A percentile compares a stretch with the other conserved stretches of the same genome.
These are phyloP conservation scores for Neoascia interrupta DNA, from an alignment of 2,888 invertebrate species.

Conservation along the genomic window DNA sequence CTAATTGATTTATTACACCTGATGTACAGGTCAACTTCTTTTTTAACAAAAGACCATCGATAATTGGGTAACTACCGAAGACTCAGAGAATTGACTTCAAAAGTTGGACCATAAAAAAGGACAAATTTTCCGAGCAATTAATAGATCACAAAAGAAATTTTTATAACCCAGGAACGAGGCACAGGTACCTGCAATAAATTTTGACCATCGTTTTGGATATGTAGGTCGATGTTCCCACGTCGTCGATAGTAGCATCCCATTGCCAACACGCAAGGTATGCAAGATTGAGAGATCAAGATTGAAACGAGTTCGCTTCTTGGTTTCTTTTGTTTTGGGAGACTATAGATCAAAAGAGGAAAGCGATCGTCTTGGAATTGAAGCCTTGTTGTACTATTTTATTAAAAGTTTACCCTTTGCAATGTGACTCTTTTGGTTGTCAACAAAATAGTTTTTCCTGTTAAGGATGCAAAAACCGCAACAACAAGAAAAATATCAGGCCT, in stretches of 20 bases:
- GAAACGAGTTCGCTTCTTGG: slow-evolving; percentile 2
- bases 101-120: slow-evolving; percentile 30
- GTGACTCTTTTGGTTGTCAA: too few species aligned
- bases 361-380: neutral
- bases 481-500: too few species aligned
- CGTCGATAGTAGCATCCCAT: neutral
- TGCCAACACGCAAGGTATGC: slow-evolving; percentile 17
- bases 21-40: slow-evolving; percentile 36
- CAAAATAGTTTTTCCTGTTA: too few species aligned
- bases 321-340: neutral
- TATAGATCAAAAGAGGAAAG: slow-evolving; percentile 3
- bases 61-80: slow-evolving; percentile 48
- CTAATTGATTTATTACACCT: slow-evolving; percentile 68
- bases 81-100: slow-evolving; percentile 15
- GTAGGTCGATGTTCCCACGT: slow-evolving; percentile 51
- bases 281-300: slow-evolving; percentile 36
- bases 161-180: too few species aligned
- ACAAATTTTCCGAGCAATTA: slow-evolving; percentile 67
- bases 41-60: slow-evolving; percentile 1
- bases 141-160: slow-evolving; percentile 55
- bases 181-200: slow-evolving; percentile 33
- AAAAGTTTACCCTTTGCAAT: too few species aligned
- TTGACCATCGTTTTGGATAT: slow-evolving; percentile 1
- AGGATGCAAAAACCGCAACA: too few species aligned
- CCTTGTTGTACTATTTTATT: too few species aligned